Evolutionary conservation across 2,797 vertebrate species (phyloP).

Genomic region (Halcyon leucocephala): DNA sequence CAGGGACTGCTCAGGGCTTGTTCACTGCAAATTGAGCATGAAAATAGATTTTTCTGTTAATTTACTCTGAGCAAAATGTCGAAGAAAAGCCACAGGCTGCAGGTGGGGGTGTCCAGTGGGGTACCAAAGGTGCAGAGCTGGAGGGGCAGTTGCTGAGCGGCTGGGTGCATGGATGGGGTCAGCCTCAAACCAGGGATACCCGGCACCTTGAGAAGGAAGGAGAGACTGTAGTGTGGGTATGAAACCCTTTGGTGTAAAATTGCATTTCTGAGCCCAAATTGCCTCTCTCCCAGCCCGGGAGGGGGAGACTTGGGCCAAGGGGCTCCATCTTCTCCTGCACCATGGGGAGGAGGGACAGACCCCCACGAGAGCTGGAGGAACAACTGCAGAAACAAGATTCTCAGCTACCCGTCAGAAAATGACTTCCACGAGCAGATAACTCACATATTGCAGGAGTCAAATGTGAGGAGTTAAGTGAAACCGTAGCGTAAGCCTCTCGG

Average conservation of each 20-base stretch:
- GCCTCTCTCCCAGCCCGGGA: neutral
- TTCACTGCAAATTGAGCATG: neutral
- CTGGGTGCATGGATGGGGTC: fast-evolving
- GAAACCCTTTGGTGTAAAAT: fast-evolving
- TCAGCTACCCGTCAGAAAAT: neutral
- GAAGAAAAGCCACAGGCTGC: neutral
- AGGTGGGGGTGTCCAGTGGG: neutral
- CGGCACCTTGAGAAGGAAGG: fast-evolving
- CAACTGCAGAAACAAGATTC: neutral
- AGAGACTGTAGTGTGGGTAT: neutral
- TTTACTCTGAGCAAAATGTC: neutral
- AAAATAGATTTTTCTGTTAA: neutral
- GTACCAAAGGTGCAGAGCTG: neutral
- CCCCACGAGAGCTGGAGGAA: fast-evolving
- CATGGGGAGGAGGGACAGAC: neutral
- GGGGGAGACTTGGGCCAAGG: neutral
- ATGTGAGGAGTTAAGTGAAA: neutral
- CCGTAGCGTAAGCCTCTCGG: neutral
- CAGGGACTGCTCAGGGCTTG: fast-evolving
- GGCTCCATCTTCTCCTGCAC: neutral
- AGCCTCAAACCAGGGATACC: neutral
- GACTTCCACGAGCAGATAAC: neutral
- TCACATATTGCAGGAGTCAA: neutral
- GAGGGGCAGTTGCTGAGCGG: fast-evolving
- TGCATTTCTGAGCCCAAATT: neutral